Evolutionary conservation across 2,113 vertebrate genomes (phyloP).

Genomic region (Nestor notabilis): DNA sequence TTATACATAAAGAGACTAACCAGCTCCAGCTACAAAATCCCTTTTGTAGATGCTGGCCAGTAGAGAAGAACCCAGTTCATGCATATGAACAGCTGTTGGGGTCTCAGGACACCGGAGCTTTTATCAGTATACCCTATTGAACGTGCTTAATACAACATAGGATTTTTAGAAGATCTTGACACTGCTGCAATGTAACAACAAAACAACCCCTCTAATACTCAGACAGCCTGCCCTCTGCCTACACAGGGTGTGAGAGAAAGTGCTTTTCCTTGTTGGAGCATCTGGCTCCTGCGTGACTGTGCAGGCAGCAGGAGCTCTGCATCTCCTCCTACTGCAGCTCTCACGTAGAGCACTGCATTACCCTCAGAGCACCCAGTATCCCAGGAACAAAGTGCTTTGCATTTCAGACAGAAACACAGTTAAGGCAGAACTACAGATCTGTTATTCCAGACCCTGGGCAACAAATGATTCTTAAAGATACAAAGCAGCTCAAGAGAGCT

Average conservation of each 20-base stretch:
- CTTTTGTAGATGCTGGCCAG: background rate
- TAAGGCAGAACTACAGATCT: background rate
- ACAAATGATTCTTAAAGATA: slow-evolving; percentile 1
- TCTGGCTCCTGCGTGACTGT: background rate
- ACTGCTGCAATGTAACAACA: background rate
- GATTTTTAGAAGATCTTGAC: background rate
- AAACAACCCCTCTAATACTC: background rate
- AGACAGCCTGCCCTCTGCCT: background rate
- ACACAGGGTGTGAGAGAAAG: background rate
- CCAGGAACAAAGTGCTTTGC: background rate
- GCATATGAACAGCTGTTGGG: accelerated
- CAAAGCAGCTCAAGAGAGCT: background rate
- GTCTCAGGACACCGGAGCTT: background rate
- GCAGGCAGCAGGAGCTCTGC: background rate
- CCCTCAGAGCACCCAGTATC: background rate
- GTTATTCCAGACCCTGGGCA: background rate
- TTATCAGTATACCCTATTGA: background rate
- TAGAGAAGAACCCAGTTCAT: background rate
- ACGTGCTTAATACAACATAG: background rate
- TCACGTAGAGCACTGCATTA: accelerated
- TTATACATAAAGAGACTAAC: background rate
- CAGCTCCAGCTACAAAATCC: background rate
- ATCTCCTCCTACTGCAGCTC: background rate
- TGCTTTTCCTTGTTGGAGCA: background rate
- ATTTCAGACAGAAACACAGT: background rate